A percentile compares a stretch with the other conserved stretches of the same genome.
Evolutionary conservation across 2,797 vertebrate species (phyloP).

Genomic region (Petrocephalus sullivani): DNA sequence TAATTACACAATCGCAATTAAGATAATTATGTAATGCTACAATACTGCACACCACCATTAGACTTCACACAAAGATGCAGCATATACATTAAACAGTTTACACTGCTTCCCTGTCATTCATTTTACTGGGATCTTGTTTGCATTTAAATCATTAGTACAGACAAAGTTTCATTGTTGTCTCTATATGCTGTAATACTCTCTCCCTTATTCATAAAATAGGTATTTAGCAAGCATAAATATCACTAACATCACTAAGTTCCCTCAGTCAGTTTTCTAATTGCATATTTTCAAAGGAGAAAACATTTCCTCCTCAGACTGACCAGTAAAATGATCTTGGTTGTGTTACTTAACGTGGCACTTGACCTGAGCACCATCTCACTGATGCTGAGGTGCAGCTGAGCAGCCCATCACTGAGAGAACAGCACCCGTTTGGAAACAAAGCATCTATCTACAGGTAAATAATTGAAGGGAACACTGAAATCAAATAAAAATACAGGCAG

Average conservation of each 20-base stretch:
- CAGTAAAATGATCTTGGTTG: background rate
- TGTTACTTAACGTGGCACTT: background rate
- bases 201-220: background rate
- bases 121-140: background rate
- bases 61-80: background rate
- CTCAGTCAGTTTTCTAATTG: background rate
- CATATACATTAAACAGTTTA: slow-evolving; percentile 1
- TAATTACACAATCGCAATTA: background rate
- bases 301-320: background rate
- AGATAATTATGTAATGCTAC: background rate
- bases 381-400: background rate
- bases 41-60: background rate
- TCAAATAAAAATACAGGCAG: background rate
- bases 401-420: background rate
- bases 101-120: background rate
- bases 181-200: background rate
- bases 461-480: background rate
- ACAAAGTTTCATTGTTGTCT: background rate
- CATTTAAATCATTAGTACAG: background rate
- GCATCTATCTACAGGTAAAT: background rate
- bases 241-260: background rate
- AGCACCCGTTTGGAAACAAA: background rate
- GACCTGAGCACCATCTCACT: background rate
- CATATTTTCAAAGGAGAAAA: background rate
- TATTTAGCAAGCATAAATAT: background rate